Evolutionary conservation across 2,888 invertebrate species (phyloP).

Genomic region (Sympetrum striolatum): DNA sequence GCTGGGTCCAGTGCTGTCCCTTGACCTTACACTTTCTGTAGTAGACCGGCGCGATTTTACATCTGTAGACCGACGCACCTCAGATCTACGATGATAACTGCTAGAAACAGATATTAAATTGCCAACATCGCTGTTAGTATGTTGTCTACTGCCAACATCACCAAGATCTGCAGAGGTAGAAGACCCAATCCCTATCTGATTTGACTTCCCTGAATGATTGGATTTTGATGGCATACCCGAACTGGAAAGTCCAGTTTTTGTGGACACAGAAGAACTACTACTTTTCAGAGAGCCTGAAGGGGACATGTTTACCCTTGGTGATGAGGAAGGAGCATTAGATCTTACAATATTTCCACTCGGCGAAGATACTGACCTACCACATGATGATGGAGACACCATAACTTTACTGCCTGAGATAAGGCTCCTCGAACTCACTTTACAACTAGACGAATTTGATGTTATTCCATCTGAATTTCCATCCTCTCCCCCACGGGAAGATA

Average conservation of each 20-base stretch:
- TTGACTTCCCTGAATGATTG: conserved; percentile 23
- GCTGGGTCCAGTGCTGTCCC: conserved; percentile 11
- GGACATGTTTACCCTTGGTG: conserved; percentile 21
- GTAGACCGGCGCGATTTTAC: conserved; percentile 44
- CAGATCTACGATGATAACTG: conserved; percentile 53
- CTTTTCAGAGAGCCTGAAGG: conserved; percentile 16
- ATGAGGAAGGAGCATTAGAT: conserved; percentile 11
- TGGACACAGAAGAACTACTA: conserved; percentile 7
- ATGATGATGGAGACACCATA: conserved; percentile 22
- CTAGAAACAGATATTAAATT: conserved; percentile 64
- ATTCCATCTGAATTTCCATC: conserved; percentile 13
- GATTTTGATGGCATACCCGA: conserved; percentile 6
- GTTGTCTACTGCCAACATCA: conserved; percentile 60
- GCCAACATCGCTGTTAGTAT: conserved; percentile 57
- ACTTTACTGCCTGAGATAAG: conserved; percentile 32
- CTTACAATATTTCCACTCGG: conserved; percentile 11
- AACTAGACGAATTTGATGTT: not conserved
- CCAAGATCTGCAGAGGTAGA: conserved; percentile 7
- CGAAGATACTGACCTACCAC: conserved; percentile 5
- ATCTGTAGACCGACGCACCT: conserved; percentile 50
- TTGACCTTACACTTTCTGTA: conserved; percentile 48
- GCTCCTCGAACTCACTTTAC: conserved; percentile 29
- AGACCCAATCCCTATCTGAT: conserved; percentile 15
- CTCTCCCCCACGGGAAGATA: conserved; percentile 6
- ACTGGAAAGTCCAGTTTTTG: conserved; percentile 5